Evolutionary conservation across 2,113 vertebrate genomes (phyloP).

Genomic region (Cottus gobio): DNA sequence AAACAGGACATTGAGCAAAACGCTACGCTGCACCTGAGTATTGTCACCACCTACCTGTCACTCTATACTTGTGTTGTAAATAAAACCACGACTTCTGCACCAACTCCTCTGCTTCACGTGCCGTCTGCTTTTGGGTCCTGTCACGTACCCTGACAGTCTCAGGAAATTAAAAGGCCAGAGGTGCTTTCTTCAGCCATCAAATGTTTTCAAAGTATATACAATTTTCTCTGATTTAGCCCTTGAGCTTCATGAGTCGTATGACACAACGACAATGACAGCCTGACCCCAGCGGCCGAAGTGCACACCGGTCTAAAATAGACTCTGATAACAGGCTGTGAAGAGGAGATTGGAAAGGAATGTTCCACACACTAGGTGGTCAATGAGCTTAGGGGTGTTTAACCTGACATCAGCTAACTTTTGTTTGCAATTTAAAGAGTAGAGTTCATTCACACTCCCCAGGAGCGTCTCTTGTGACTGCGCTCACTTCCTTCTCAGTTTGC

Average conservation of each 20-base stretch:
- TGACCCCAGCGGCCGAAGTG: neutral
- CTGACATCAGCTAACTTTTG: slow-evolving; percentile 8
- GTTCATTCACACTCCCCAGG: neutral
- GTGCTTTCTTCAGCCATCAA: neutral
- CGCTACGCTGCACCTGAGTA: too few species aligned
- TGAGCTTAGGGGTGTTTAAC: neutral
- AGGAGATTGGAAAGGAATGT: slow-evolving; percentile 70
- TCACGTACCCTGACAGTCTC: too few species aligned
- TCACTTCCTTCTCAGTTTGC: neutral
- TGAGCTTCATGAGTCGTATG: neutral
- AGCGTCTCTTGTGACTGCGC: neutral
- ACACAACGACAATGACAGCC: slow-evolving; percentile 1
- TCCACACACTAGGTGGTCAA: slow-evolving; percentile 24
- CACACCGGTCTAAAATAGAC: slow-evolving; percentile 58
- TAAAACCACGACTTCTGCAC: too few species aligned
- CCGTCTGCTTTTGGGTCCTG: too few species aligned
- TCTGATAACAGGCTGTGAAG: slow-evolving; percentile 54
- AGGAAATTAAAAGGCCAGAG: neutral
- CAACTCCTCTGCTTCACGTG: too few species aligned
- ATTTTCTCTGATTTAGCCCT: neutral
- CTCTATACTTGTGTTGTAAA: too few species aligned
- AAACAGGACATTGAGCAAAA: too few species aligned
- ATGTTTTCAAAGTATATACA: neutral
- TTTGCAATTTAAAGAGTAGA: neutral
- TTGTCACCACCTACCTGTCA: too few species aligned